These are phyloP conservation scores for Sweltsa coloradensis DNA, from an alignment of 1,140 invertebrate genomes.

Conservation along the genomic window DNA sequence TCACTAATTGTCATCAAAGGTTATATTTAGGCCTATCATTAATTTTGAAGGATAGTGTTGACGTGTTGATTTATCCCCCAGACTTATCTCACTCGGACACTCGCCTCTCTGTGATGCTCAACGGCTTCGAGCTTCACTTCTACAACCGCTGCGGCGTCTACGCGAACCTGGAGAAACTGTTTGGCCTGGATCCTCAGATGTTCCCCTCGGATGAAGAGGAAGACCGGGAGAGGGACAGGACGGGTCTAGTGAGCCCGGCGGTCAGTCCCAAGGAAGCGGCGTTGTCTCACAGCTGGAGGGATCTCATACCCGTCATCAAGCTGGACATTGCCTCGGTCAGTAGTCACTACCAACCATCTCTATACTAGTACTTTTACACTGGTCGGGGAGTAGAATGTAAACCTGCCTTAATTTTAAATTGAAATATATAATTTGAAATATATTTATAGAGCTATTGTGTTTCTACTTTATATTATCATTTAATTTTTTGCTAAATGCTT, in stretches of 20 bases:
- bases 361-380: background rate
- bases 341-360: slow-evolving; percentile 9
- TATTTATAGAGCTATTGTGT: background rate
- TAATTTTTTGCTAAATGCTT: background rate
- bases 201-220: slow-evolving; percentile 46
- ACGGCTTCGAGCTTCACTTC: slow-evolving; percentile 92
- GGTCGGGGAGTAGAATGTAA: background rate
- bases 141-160: slow-evolving; percentile 90
- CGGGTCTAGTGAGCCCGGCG: slow-evolving; percentile 37
- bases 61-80: slow-evolving; percentile 32
- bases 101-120: slow-evolving; percentile 82
- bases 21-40: too few species aligned
- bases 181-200: slow-evolving; percentile 70
- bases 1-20: too few species aligned
- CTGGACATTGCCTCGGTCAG: slow-evolving; percentile 75
- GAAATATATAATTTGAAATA: background rate
- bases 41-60: background rate
- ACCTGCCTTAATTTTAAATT: too few species aligned
- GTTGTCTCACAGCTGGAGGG: slow-evolving; percentile 75
- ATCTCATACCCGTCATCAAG: slow-evolving; percentile 95
- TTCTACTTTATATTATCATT: background rate
- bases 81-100: slow-evolving; percentile 94
- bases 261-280: slow-evolving; percentile 36
- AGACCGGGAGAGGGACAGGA: too few species aligned
- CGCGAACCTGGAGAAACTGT: slow-evolving; percentile 74